A percentile compares a stretch with the other conserved stretches of the same genome.
phyloP scores from a whole-genome alignment of 1,140 invertebrate species.

The Lutraria rhynchaena region DNA sequence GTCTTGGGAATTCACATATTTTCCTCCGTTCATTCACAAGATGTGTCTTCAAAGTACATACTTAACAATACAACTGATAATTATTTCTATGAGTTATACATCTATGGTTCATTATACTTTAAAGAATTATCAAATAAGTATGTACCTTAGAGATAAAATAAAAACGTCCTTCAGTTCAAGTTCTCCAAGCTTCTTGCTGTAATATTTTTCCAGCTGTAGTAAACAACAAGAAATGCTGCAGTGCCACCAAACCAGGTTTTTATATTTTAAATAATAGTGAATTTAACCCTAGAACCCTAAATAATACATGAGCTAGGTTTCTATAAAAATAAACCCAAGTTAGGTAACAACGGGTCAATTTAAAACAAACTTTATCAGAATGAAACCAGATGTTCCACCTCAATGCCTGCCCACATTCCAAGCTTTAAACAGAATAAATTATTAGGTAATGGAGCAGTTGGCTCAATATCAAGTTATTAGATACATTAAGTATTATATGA shows the following conservation, averaged over 20 bases:
- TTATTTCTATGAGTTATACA: neutral
- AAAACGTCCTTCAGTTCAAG: constrained; percentile 1
- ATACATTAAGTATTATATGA: neutral
- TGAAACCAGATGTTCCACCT: neutral
- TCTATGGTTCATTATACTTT: neutral
- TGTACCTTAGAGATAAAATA: neutral
- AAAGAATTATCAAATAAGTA: too few species aligned
- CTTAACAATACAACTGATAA: neutral
- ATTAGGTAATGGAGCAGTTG: neutral
- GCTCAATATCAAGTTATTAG: neutral
- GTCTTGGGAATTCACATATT: neutral
- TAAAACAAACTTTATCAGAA: neutral
- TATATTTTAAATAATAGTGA: neutral
- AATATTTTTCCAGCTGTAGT: neutral
- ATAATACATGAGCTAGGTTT: neutral
- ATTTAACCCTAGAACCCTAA: neutral
- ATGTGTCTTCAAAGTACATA: neutral
- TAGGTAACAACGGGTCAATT: neutral
- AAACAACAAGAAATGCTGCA: neutral
- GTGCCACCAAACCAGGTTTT: too few species aligned
- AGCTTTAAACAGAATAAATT: neutral
- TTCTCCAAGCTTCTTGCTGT: neutral
- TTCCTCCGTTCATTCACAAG: neutral
- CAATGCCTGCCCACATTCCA: neutral
- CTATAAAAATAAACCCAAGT: neutral